These are phyloP conservation scores for Triplophysa tibetana DNA, from an alignment of 2,113 vertebrate species.

Conservation along the genomic window DNA sequence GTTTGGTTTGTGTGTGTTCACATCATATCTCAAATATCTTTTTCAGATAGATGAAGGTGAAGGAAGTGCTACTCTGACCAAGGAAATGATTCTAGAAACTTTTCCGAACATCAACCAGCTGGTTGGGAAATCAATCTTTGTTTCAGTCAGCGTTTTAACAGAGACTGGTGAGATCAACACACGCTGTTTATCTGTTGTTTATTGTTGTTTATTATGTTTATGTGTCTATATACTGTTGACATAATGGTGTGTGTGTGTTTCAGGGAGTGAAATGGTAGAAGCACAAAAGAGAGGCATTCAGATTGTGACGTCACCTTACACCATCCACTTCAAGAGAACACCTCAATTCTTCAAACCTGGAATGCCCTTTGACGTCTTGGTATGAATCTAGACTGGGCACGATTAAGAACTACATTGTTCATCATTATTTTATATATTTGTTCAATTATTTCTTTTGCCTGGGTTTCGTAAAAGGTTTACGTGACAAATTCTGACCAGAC, in stretches of 20 bases:
- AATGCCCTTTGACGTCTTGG: slow-evolving; percentile 79
- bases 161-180: background rate
- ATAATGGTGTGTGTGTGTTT: background rate
- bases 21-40: background rate
- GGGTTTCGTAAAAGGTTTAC: slow-evolving; percentile 66
- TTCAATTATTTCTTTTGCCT: too few species aligned
- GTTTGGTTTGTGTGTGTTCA: too few species aligned
- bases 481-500: slow-evolving; percentile 71
- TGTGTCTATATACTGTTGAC: background rate
- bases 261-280: slow-evolving; percentile 78
- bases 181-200: too few species aligned
- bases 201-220: too few species aligned
- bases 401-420: too few species aligned
- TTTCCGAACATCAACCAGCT: slow-evolving; percentile 22
- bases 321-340: slow-evolving; percentile 79
- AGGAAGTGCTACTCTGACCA: slow-evolving; percentile 2
- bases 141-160: slow-evolving; percentile 31
- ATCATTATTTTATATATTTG: too few species aligned
- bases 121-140: slow-evolving; percentile 49
- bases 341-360: slow-evolving; percentile 81
- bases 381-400: slow-evolving; percentile 55
- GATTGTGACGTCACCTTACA: slow-evolving; percentile 79
- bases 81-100: slow-evolving; percentile 4
- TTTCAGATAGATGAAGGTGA: slow-evolving; percentile 47
- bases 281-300: slow-evolving; percentile 66